Evolutionary conservation across 1,140 invertebrate species (phyloP), one percentile per base, ranked within the genome.

Genomic region (Galleria mellonella): DNA sequence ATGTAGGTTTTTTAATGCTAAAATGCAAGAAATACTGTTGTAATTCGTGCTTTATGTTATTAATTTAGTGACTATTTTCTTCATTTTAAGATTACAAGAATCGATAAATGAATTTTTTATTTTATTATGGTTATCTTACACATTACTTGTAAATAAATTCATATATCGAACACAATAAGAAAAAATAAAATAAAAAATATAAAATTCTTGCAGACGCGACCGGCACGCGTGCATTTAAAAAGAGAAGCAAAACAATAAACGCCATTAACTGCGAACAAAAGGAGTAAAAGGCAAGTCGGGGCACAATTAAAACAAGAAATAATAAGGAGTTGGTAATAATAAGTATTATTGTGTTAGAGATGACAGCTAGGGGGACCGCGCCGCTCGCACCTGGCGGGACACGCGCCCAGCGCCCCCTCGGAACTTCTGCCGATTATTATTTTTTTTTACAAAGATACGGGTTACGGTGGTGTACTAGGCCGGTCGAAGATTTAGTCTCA

Each of bases 291-390:
- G 67, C 72, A 83, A 83, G 81, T 77, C 71, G 60, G 70, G 70
- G 72, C 66, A 81, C 81, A 83, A 83, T 82, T 82, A 82, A 84
- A 84, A 79, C 77, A 84, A 84, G 78, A 84, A 82, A 84, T 84
- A 84, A 83, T 82, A 83, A 82, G 77, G 77, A 84, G 68, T 72
- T 71, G 17, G 62, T 79, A 76, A 82, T 79, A 81, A 84, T 84
- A 81, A 84, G 81, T 82, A 78, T 81, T 72, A 81, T 81, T 75
- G 71, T 44, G 28, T 68, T 68, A 62, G 69, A 63, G 59, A 63
- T 65, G 65, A 75, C 70, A 79, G 65, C 17, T 60, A 62, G 72
- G 64, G 49, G 43, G 54, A 42, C 36, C 44, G 43, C 55, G 56
- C 74, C 82, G 75, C 75, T 78, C 55, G 56, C 74, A 84, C 77